These are phyloP conservation scores for Augochlorella aurata DNA, from an alignment of 2,888 invertebrate species.

Conservation along the genomic window DNA sequence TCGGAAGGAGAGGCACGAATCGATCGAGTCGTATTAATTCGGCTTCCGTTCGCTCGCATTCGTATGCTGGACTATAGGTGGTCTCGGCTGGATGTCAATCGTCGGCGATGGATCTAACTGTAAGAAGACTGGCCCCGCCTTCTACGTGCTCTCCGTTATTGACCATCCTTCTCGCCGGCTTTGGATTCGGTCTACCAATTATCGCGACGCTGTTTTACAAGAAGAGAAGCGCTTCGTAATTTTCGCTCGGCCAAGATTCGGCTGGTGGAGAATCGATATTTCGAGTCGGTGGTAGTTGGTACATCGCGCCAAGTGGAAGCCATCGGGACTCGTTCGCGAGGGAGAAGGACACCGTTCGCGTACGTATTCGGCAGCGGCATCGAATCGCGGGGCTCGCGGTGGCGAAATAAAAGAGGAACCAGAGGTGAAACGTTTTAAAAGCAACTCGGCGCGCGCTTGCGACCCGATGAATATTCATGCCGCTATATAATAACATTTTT, in stretches of 20 bases:
- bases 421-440: constrained; percentile 68
- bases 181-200: constrained; percentile 73
- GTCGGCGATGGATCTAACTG: constrained; percentile 46
- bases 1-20: not conserved
- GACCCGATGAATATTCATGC: constrained; percentile 81
- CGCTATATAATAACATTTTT: constrained; percentile 82
- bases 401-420: constrained; percentile 44
- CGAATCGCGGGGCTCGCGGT: constrained; percentile 7
- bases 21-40: not conserved
- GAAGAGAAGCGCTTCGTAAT: constrained; percentile 10
- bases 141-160: constrained; percentile 75
- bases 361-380: not conserved
- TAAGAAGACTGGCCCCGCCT: constrained; percentile 69
- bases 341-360: no score
- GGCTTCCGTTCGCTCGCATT: constrained; percentile 72
- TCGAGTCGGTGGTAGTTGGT: not conserved
- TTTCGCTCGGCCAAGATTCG: constrained; percentile 8
- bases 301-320: not conserved
- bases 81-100: constrained; percentile 61
- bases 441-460: constrained; percentile 55
- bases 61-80: constrained; percentile 48
- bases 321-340: not conserved
- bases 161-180: constrained; percentile 69
- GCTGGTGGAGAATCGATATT: constrained; percentile 2
- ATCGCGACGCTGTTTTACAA: constrained; percentile 70